phyloP scores from a whole-genome alignment of 2,113 vertebrate species.

The Megalops atlanticus region DNA sequence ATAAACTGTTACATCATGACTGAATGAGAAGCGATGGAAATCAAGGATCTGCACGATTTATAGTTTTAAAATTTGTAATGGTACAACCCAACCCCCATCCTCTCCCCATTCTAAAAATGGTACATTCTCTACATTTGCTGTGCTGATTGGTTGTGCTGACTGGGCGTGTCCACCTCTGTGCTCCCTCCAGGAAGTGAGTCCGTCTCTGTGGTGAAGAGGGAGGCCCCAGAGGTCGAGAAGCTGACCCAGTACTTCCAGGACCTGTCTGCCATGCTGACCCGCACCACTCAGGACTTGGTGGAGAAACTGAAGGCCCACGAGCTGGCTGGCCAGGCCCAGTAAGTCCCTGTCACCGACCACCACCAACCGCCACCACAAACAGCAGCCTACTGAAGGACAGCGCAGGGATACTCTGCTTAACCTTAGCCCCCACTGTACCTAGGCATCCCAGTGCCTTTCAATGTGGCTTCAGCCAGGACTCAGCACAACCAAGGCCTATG shows the following conservation, averaged over 20 bases:
- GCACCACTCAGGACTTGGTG: conserved; percentile 33
- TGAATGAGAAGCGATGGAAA: too few relatives aligned
- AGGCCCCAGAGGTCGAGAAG: conserved; percentile 25
- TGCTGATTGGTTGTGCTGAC: neutral
- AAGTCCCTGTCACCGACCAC: conserved; percentile 36
- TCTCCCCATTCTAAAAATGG: too few relatives aligned
- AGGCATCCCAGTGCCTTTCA: too few relatives aligned
- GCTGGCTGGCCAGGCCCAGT: conserved; percentile 54
- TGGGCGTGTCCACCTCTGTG: neutral
- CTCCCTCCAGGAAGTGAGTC: conserved; percentile 51
- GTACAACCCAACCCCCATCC: too few relatives aligned
- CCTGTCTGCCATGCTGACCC: conserved; percentile 45
- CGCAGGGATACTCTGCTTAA: neutral
- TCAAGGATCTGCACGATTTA: too few relatives aligned
- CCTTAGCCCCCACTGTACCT: neutral
- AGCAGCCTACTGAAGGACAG: too few relatives aligned
- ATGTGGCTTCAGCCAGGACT: too few relatives aligned
- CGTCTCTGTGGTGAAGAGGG: conserved; percentile 32
- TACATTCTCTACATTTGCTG: too few relatives aligned
- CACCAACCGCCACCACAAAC: too few relatives aligned
- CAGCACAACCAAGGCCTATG: too few relatives aligned
- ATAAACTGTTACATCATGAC: too few relatives aligned
- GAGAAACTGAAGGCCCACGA: conserved; percentile 40
- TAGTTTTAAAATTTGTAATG: too few relatives aligned
- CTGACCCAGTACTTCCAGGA: conserved; percentile 51